Base-by-base conservation (phyloP, 2,797 vertebrate genomes). In the Lepilemur septentrionalis region DNA sequence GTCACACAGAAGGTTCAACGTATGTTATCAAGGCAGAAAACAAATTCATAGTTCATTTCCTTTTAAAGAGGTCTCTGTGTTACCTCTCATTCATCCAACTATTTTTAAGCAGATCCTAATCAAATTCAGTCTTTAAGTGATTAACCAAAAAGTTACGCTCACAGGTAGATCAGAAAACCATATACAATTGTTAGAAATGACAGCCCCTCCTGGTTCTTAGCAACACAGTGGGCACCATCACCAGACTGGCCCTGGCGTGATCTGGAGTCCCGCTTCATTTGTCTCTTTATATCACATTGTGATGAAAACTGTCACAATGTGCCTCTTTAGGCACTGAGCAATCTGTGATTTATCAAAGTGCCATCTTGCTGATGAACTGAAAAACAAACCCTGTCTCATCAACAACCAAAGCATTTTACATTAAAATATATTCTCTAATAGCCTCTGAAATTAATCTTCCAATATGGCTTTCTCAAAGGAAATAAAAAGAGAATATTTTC, bases 331-430 rank as follows among this genome's bases (percentile, higher is more conserved):
- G 63, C 52, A 69, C 70, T 65, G 67, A 95, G 41, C 11, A 8
- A 84, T 94, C 93, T 95, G 13, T 76, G 61, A 92, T 92, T 97
- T 93, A 25, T 35, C 15, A 81, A 97, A 96, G 81, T 82, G 7
- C 70, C 2, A 90, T 95, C 52, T 95, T 23, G 82, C 73, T 89
- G 80, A 96, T 97, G 95, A 97, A 89, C 89, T 97, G 89, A 89
- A 93, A 91, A 97, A 83, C 75, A 96, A 94, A 84, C 38, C 43
- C 48, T 67, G 67, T 89, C 50, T 96, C 87, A 50, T 96, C 95
- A 97, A 92, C 85, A 96, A 72, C 61, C 25, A 89, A 89, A 83
- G 25, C 43, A 63, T 85, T 97, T 96, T 90, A n/a, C 76, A 94
- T 90, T 90, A 93, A 96, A 96, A 2, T 46, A 61, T 1, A 11